Base-by-base conservation (phyloP, 1,140 invertebrate genomes). In the Augochlora pura region DNA sequence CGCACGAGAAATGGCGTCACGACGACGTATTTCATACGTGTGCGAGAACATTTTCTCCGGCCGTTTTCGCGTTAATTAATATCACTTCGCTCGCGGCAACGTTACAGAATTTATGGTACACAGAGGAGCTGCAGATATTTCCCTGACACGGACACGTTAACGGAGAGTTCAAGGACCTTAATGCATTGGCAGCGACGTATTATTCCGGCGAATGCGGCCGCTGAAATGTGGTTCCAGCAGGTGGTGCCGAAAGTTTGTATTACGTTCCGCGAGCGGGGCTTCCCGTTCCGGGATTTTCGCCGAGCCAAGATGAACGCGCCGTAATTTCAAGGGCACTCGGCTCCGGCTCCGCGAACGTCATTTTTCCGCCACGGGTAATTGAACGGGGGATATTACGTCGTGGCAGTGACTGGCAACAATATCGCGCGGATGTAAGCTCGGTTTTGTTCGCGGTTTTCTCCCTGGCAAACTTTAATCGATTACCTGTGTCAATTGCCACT, bases 21-120 rank as follows among this genome's bases (percentile, higher is more conserved):
- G 9, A 25, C 14, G 8, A n/a, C 39, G n/a, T 60, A 60, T 79
- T 74, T 52, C 49, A 79, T 73, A 23, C 38, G 62, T 14, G 39
- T 14, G 68, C 38, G 76, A 64, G 67, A 72, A 32, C 68, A 52
- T 65, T 71, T 74, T 74, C 77, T 62, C 70, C 16, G 23, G 2
- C 38, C 52, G 81, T 81, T 78, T 84, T 81, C 83, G 66, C 83
- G 80, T 86, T 86, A 86, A 86, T 86, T 86, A 86, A 85, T 85
- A 86, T 85, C 79, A 59, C 64, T 75, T 82, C 70, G 79, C 77
- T 71, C 74, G 79, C 32, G 74, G 80, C 49, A 76, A 65, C 82
- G 82, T 81, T 80, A 70, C 68, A 69, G 69, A 72, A 84, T 85
- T 85, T 81, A 84, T 69, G 23, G 68, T 64, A 21, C 59, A 54